Evolutionary conservation across 2,113 vertebrate genomes (phyloP), one percentile per base, ranked within the genome.

Genomic region (Turnix velox): DNA sequence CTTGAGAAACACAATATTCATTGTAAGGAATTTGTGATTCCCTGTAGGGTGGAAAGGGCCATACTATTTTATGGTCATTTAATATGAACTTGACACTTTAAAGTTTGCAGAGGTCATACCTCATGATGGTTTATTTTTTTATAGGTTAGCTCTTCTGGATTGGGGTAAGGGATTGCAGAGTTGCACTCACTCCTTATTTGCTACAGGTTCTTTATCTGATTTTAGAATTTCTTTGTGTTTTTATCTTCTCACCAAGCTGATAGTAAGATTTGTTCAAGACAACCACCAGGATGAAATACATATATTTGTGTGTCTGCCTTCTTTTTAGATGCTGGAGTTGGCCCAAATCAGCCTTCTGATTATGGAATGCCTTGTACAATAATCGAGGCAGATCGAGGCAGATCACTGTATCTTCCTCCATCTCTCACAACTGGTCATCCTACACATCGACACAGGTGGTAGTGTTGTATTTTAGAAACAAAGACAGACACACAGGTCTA

Each of bases 371-470:
- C 30, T 82, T 0, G 0, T 35, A 33, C 14, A 42, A 10, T 22
- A 42, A n/a, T 16, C 65, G 81, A n/a, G n/a, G n/a, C n/a, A n/a
- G n/a, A n/a, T 77, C 0, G 0, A 62, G 46, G 13, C 31, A 49
- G 46, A 54, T 22, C 19, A 5, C 48, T 55, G 20, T 51, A 39
- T 55, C 16, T 14, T 72, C 9, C 40, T 86, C 18, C 15, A 4
- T 35, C 31, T 69, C 33, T 69, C 48, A 15, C 52, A 68, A 3
- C 8, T 33, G 1, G 0, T 39, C 3, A 0, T 42, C 30, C 40
- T 69, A 39, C 25, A 24, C 1, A 1, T 16, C 33, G 7, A 16
- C 20, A 37, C 20, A 54, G 19, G 19, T 17, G 28, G 9, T 78
- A 9, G 5, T 71, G 58, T 6, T 17, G 7, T 15, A 45, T 76